Conservation (phyloP, 2,888 invertebrate genomes). For the Villa cingulata region DNA sequence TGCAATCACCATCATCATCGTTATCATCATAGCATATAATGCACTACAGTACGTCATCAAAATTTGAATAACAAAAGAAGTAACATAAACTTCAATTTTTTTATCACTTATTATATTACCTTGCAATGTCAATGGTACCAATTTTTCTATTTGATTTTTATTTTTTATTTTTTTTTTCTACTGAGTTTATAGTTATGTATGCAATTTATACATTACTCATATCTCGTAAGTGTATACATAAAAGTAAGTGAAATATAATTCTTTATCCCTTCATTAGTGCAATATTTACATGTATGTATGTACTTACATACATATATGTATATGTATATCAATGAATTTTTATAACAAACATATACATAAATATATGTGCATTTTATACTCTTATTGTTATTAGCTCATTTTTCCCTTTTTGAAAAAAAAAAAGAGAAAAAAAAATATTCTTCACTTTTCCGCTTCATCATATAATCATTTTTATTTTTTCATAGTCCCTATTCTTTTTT, state of each 20-base stretch:
- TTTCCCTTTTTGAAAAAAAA: neutral
- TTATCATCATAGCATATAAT: too few relatives aligned
- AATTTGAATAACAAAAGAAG: conserved; percentile 12
- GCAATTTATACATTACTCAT: neutral
- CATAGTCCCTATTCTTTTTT: conserved; percentile 1
- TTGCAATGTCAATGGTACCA: neutral
- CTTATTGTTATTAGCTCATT: neutral
- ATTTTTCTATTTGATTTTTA: too few relatives aligned
- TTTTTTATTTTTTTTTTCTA: too few relatives aligned
- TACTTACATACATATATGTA: too few relatives aligned
- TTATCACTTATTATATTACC: neutral
- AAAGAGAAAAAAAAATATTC: neutral
- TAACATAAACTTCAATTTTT: conserved; percentile 3
- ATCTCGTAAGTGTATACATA: neutral
- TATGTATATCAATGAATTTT: too few relatives aligned
- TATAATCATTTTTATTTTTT: conserved; percentile 12
- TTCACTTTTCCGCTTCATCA: conserved; percentile 11
- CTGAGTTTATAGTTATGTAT: too few relatives aligned
- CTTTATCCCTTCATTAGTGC: neutral
- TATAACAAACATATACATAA: too few relatives aligned
- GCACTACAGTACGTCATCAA: too few relatives aligned
- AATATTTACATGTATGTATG: too few relatives aligned
- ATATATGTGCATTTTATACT: neutral
- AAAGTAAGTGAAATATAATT: neutral
- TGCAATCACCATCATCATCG: neutral